These are phyloP conservation scores for Rattus rattus DNA, from an alignment of 2,113 vertebrate species.

Conservation along the genomic window DNA sequence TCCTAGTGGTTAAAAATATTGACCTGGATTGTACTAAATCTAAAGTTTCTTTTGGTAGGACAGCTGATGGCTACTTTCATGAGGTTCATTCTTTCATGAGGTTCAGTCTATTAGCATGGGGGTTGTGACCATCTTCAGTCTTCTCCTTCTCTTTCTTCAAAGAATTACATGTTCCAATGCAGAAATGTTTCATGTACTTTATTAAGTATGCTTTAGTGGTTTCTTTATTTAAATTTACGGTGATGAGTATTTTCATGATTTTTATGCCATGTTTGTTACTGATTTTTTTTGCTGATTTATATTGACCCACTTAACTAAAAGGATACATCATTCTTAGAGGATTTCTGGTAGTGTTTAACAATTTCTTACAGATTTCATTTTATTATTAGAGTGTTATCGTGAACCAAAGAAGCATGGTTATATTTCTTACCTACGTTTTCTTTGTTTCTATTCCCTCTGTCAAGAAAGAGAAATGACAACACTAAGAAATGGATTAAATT, in stretches of 20 bases:
- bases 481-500: background rate
- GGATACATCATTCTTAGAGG: background rate
- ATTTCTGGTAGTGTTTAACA: background rate
- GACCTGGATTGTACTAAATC: background rate
- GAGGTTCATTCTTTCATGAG: background rate
- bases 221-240: background rate
- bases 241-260: background rate
- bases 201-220: background rate
- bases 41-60: background rate
- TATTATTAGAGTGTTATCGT: background rate
- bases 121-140: background rate
- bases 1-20: background rate
- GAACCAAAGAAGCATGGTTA: background rate
- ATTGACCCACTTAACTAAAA: background rate
- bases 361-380: background rate
- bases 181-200: background rate
- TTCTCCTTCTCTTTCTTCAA: background rate
- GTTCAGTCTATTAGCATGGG: background rate
- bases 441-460: background rate
- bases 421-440: background rate
- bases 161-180: background rate
- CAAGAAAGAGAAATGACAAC: background rate
- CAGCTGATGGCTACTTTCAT: accelerated
- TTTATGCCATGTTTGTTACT: background rate
- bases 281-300: background rate